Conservation (phyloP, 2,113 vertebrate genomes). For the Illadopsis cleaveri region DNA sequence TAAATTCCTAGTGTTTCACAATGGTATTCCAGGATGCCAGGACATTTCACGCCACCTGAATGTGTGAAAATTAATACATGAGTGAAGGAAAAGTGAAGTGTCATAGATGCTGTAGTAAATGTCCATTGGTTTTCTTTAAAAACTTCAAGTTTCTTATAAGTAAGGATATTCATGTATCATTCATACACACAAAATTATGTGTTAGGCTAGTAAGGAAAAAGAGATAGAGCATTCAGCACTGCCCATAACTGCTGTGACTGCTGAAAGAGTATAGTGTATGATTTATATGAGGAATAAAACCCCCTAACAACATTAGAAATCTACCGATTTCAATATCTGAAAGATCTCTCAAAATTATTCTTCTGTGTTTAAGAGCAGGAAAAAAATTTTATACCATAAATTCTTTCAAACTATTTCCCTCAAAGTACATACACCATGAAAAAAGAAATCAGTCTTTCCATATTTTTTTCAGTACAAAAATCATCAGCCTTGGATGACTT, state of each 20-base stretch:
- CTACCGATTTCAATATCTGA: rapidly evolving
- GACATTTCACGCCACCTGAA: background rate
- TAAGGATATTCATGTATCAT: background rate
- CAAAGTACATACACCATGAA: background rate
- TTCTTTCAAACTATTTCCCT: background rate
- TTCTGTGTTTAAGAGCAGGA: background rate
- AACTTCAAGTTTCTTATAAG: background rate
- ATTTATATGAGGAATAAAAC: background rate
- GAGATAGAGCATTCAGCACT: background rate
- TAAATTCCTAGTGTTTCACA: background rate
- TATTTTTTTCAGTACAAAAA: background rate
- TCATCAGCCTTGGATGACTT: background rate
- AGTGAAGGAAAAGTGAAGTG: background rate
- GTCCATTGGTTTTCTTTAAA: background rate
- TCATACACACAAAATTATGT: background rate
- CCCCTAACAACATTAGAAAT: background rate
- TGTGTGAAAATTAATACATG: background rate
- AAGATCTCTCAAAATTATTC: background rate
- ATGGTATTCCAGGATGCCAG: background rate
- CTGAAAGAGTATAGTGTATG: background rate
- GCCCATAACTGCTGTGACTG: background rate
- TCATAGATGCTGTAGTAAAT: background rate
- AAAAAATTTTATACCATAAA: background rate
- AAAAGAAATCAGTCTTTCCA: background rate
- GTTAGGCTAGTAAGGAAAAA: background rate